Percentiles rank a stretch among this genome's conserved stretches.
Evolutionary conservation across 92 coral and sea anemone species (phyloP).

Genomic region (Porites divaricata): DNA sequence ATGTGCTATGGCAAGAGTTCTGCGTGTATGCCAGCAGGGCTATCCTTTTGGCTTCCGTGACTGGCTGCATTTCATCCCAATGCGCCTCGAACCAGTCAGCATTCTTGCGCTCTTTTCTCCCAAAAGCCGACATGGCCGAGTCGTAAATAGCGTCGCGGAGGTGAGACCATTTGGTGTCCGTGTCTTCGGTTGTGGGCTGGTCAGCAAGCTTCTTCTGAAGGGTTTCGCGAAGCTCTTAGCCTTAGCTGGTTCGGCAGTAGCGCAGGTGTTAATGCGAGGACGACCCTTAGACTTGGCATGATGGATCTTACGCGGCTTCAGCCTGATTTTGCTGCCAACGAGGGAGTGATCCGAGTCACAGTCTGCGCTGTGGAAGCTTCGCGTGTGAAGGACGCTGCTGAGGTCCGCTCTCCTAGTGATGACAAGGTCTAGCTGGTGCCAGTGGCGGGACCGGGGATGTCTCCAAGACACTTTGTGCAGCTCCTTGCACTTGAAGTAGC

Average conservation of each 20-base stretch:
- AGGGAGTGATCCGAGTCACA: conserved; percentile 57
- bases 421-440: conserved; percentile 45
- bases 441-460: conserved; percentile 40
- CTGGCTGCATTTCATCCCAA: no score
- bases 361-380: conserved; percentile 40
- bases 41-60: not conserved
- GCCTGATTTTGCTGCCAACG: conserved; percentile 45
- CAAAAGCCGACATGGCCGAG: conserved; percentile 42
- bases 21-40: conserved; percentile 5
- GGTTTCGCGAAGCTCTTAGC: conserved; percentile 19
- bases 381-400: conserved; percentile 25
- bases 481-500: not conserved
- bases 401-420: conserved; percentile 14
- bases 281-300: not conserved
- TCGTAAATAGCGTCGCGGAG: conserved; percentile 31
- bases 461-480: conserved; percentile 29
- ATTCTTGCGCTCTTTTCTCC: conserved; percentile 33
- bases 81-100: conserved; percentile 52
- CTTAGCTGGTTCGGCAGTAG: not conserved
- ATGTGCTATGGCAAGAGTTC: not conserved
- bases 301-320: not conserved
- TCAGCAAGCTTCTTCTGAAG: conserved; percentile 19
- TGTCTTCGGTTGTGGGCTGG: conserved; percentile 32
- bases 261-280: not conserved
- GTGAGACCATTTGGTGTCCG: conserved; percentile 33